Evolutionary conservation across 2,113 vertebrate genomes (phyloP).

Genomic region (Tonatia bakeri): DNA sequence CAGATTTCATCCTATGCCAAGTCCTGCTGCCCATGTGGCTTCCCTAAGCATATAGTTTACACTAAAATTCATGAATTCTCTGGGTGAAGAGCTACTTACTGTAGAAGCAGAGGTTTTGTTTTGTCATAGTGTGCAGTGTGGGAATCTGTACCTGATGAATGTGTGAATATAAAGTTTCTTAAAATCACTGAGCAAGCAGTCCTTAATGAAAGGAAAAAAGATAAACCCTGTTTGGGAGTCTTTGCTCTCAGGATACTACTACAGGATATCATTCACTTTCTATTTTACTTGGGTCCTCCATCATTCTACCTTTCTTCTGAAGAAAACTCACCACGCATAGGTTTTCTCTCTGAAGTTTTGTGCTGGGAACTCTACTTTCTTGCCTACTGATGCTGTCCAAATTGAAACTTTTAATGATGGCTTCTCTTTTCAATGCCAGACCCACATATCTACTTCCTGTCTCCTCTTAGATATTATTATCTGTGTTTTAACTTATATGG

Average conservation of each 20-base stretch:
- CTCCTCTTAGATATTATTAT: neutral
- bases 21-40: neutral
- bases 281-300: accelerated
- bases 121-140: neutral
- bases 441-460: neutral
- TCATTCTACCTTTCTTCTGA: neutral
- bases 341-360: neutral
- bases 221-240: neutral
- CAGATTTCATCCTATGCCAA: neutral
- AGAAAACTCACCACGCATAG: neutral
- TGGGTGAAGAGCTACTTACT: neutral
- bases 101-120: neutral
- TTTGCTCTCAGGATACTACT: neutral
- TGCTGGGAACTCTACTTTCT: neutral
- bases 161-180: neutral
- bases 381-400: neutral
- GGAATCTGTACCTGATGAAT: neutral
- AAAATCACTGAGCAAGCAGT: neutral
- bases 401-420: neutral
- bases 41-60: neutral
- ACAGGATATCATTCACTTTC: neutral
- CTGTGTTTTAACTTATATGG: neutral
- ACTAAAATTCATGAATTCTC: neutral
- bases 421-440: neutral
- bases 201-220: neutral